Evolutionary conservation across 2,797 vertebrate genomes (phyloP).

Genomic region (Hydrocynus forskahlii): DNA sequence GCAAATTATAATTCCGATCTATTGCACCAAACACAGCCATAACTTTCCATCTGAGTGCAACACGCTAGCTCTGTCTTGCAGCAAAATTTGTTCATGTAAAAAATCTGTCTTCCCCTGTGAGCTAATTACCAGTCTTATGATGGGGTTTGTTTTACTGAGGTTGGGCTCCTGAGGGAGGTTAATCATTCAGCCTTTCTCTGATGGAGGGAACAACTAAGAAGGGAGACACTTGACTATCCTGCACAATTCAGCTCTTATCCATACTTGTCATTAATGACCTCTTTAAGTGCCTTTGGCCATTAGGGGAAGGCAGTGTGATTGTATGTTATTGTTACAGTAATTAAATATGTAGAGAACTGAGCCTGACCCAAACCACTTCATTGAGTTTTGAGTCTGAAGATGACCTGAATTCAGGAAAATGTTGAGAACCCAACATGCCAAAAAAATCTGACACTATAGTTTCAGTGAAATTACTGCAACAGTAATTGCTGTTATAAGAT

Average conservation of each 20-base stretch:
- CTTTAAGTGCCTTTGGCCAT: slow-evolving; percentile 18
- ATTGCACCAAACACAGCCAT: slow-evolving; percentile 29
- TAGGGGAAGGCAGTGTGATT: no score
- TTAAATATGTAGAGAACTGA: no score
- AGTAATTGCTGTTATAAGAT: no score
- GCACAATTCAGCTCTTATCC: slow-evolving; percentile 1
- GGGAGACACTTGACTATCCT: neutral
- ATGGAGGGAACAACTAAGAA: slow-evolving; percentile 29
- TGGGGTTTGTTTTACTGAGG: slow-evolving; percentile 50
- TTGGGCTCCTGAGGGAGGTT: slow-evolving; percentile 41
- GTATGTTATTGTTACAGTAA: no score
- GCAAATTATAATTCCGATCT: slow-evolving; percentile 48
- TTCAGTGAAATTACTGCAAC: no score
- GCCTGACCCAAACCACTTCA: no score
- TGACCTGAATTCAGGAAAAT: no score
- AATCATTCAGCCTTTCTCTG: slow-evolving; percentile 43
- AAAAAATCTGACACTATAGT: no score
- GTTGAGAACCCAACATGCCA: no score
- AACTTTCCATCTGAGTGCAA: slow-evolving; percentile 28
- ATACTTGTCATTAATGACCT: slow-evolving; percentile 37
- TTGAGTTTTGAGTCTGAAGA: no score
- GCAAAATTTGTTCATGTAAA: slow-evolving; percentile 37
- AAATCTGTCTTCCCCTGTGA: slow-evolving; percentile 55
- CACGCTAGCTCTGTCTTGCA: slow-evolving; percentile 28
- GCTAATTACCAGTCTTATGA: slow-evolving; percentile 58